These are phyloP conservation scores for Hemaris fuciformis DNA, from an alignment of 2,888 invertebrate species.

Conservation along the genomic window DNA sequence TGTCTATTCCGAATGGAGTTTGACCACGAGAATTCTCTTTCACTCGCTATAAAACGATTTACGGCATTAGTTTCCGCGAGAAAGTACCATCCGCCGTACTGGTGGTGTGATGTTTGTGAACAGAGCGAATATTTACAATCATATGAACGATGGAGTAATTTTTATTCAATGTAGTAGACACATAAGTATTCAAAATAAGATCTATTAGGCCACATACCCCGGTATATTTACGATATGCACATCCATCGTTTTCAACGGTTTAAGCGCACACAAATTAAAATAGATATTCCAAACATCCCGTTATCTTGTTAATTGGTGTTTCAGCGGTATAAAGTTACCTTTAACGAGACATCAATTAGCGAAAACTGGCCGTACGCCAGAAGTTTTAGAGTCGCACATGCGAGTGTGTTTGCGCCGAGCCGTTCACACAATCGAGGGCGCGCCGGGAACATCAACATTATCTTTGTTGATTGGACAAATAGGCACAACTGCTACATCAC, in stretches of 20 bases:
- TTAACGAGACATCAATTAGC: conserved; percentile 5
- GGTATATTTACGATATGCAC: not conserved
- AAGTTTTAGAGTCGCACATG: not conserved
- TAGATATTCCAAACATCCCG: conserved; percentile 36
- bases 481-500: conserved; percentile 47
- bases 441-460: conserved; percentile 66
- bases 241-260: not conserved
- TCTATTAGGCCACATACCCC: too few relatives aligned
- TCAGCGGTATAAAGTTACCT: conserved; percentile 3
- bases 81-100: conserved; percentile 48
- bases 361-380: not conserved
- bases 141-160: conserved; percentile 47
- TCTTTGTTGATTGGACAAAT: conserved; percentile 73
- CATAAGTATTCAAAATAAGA: too few relatives aligned
- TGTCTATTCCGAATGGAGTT: conserved; percentile 28
- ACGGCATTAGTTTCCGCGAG: conserved; percentile 5
- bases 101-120: conserved; percentile 45
- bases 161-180: not conserved
- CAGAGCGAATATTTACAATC: conserved; percentile 67
- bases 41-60: conserved; percentile 46
- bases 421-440: conserved; percentile 61
- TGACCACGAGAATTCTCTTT: conserved; percentile 29
- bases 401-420: not conserved
- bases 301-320: conserved; percentile 15
- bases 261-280: not conserved